These are phyloP conservation scores for Flexamia atlantica DNA, from an alignment of 2,888 invertebrate genomes.

Conservation along the genomic window DNA sequence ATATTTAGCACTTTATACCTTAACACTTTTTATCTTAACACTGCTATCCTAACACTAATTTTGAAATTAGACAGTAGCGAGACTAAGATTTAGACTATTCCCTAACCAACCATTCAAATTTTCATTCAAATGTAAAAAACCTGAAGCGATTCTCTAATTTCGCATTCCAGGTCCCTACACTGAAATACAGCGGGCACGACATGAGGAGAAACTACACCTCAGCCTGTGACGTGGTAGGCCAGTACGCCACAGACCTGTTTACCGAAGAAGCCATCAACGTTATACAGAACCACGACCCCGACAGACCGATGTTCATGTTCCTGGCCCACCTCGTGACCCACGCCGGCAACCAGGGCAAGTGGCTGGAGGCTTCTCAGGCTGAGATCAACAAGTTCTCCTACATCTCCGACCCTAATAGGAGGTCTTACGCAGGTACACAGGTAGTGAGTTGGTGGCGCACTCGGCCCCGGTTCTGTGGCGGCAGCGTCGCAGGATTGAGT, in stretches of 20 bases:
- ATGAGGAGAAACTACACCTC: constrained; percentile 73
- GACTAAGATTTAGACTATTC: too few relatives aligned
- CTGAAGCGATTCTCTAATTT: too few relatives aligned
- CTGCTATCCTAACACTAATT: too few relatives aligned
- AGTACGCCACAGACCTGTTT: constrained; percentile 76
- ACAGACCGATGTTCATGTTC: constrained; percentile 77
- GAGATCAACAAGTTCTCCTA: constrained; percentile 83
- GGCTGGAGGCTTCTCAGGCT: constrained; percentile 78
- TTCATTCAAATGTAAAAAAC: too few relatives aligned
- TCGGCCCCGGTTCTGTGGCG: too few relatives aligned
- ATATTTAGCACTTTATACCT: too few relatives aligned
- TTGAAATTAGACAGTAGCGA: too few relatives aligned
- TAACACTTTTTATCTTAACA: too few relatives aligned
- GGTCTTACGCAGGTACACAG: constrained; percentile 88
- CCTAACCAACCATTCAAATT: too few relatives aligned
- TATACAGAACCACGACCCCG: constrained; percentile 73
- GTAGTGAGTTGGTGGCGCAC: too few relatives aligned
- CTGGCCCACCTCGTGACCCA: constrained; percentile 78
- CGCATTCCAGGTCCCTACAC: not conserved
- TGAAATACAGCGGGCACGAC: constrained; percentile 73
- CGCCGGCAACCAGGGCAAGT: constrained; percentile 74
- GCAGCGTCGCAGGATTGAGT: too few relatives aligned
- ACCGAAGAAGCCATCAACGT: constrained; percentile 75
- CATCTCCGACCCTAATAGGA: constrained; percentile 82
- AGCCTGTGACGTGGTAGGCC: constrained; percentile 73